A percentile compares a stretch with the other conserved stretches of the same genome.
Evolutionary conservation across 2,797 vertebrate species (phyloP).

Genomic region (Philypnodon macrostomus): DNA sequence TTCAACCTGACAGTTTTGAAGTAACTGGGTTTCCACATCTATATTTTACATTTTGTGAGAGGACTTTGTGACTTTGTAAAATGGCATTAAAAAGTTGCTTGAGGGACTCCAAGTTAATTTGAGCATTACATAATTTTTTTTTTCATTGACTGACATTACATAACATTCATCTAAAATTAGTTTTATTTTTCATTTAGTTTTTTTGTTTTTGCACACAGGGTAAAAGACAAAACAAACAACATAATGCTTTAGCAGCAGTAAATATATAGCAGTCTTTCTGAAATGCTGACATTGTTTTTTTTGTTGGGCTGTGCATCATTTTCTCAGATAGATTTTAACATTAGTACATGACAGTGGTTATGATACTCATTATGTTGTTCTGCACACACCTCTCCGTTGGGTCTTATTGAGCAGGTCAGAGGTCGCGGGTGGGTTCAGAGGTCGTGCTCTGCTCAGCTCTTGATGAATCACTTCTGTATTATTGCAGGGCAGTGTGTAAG

Average conservation of each 20-base stretch:
- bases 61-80: conserved; percentile 26
- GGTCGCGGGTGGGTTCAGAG: conserved; percentile 42
- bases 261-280: conserved; percentile 1
- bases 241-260: too few relatives aligned
- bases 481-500: conserved; percentile 16
- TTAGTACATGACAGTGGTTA: conserved; percentile 46
- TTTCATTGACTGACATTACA: too few relatives aligned
- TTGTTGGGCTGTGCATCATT: conserved; percentile 38
- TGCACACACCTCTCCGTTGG: conserved; percentile 36
- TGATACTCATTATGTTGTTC: conserved; percentile 63
- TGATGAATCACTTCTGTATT: conserved; percentile 56
- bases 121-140: conserved; percentile 15
- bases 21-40: conserved; percentile 21
- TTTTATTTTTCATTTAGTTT: conserved; percentile 8
- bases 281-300: conserved; percentile 33
- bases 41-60: conserved; percentile 36
- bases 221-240: conserved; percentile 2
- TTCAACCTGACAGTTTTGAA: conserved; percentile 31
- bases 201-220: neutral
- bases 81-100: conserved; percentile 24
- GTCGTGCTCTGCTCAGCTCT: conserved; percentile 32
- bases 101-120: conserved; percentile 20
- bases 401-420: conserved; percentile 48
- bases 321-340: conserved; percentile 18
- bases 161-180: too few relatives aligned